phyloP scores from a whole-genome alignment of 2,797 vertebrate genomes.

The Chiroxiphia lanceolata region DNA sequence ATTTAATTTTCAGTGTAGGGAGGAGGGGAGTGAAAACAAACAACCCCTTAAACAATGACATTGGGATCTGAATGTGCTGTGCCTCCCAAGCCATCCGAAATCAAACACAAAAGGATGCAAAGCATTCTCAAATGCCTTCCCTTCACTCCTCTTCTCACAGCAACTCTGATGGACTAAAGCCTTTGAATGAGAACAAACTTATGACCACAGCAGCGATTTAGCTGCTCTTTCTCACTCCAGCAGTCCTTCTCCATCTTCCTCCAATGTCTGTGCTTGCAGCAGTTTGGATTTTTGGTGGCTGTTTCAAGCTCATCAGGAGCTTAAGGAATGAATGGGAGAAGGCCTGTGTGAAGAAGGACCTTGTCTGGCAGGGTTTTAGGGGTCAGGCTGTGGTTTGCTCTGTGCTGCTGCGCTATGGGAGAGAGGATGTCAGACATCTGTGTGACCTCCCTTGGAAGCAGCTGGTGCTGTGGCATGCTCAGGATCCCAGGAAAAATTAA shows the following conservation, averaged over 20 bases:
- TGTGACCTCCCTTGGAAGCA: not conserved
- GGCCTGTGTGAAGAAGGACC: not conserved
- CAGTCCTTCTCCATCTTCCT: not conserved
- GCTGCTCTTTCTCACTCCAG: not conserved
- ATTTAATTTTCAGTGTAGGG: conserved; percentile 38
- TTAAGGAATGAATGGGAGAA: not conserved
- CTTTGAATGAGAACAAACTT: not conserved
- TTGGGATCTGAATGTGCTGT: conserved; percentile 35
- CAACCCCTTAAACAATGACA: conserved; percentile 31
- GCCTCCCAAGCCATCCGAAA: conserved; percentile 4
- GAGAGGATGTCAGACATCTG: not conserved
- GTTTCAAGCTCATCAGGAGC: not conserved
- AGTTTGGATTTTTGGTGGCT: not conserved
- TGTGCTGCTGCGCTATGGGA: not conserved
- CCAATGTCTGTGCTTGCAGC: not conserved
- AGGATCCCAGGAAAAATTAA: not conserved
- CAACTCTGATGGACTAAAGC: not conserved
- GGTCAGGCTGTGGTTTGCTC: not conserved
- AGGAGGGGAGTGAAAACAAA: conserved; percentile 50
- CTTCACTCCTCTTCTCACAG: not conserved
- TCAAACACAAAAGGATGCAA: conserved; percentile 35
- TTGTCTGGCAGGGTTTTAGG: not conserved
- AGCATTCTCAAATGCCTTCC: conserved; percentile 37
- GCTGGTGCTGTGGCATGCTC: not conserved
- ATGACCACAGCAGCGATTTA: not conserved